Evolutionary conservation across 2,113 vertebrate genomes (phyloP).

Genomic region (Phylloscopus trochilus): DNA sequence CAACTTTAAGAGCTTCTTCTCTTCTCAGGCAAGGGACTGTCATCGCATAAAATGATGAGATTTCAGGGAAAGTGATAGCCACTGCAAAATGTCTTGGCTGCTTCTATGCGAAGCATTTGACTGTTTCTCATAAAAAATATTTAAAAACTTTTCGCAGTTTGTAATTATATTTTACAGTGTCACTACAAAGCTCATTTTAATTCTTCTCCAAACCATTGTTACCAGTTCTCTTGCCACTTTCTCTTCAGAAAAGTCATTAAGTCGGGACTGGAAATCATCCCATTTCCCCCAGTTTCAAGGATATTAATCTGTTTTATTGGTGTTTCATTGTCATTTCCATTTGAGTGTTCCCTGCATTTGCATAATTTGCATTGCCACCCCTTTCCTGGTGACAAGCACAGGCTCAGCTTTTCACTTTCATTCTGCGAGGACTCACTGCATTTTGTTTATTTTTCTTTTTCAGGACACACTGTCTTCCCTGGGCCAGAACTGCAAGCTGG

Average conservation of each 20-base stretch:
- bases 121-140: conserved; percentile 47
- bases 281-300: conserved; percentile 69
- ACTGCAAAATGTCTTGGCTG: conserved; percentile 9
- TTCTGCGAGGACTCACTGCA: neutral
- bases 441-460: neutral
- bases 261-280: conserved; percentile 71
- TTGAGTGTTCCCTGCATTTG: conserved; percentile 58
- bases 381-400: conserved; percentile 27
- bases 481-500: neutral
- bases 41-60: conserved; percentile 11
- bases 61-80: conserved; percentile 33
- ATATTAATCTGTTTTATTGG: conserved; percentile 80
- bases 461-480: neutral
- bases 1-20: neutral
- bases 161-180: conserved; percentile 72
- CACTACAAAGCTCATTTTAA: conserved; percentile 72
- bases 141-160: conserved; percentile 53
- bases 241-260: conserved; percentile 73
- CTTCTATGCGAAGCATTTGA: neutral
- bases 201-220: conserved; percentile 55
- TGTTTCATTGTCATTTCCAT: conserved; percentile 70
- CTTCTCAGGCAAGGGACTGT: neutral
- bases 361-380: conserved; percentile 66
- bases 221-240: conserved; percentile 55
- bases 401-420: conserved; percentile 5